Percentiles rank a stretch among this genome's conserved stretches.
These are phyloP conservation scores for Oligia latruncula DNA, from an alignment of 2,888 invertebrate species.

Conservation along the genomic window DNA sequence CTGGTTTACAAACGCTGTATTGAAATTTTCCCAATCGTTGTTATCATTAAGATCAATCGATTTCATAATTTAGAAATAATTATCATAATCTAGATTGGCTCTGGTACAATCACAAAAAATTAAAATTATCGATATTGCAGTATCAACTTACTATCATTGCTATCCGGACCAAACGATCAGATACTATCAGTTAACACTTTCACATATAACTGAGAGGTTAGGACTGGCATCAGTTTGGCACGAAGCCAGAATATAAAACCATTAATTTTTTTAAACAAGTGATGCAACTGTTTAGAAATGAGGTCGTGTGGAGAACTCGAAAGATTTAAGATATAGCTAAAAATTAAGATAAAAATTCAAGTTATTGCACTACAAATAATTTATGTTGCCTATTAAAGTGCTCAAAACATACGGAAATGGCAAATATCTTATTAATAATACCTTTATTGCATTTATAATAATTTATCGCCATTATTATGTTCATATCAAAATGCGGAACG, in stretches of 20 bases:
- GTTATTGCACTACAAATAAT: slow-evolving; percentile 9
- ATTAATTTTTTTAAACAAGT: slow-evolving; percentile 75
- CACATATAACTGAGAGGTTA: slow-evolving; percentile 49
- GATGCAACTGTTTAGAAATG: slow-evolving; percentile 71
- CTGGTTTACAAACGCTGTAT: background rate
- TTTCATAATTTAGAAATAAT: background rate
- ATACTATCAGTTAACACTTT: slow-evolving; percentile 59
- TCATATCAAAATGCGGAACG: slow-evolving; percentile 40
- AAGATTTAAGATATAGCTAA: slow-evolving; percentile 43
- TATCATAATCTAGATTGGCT: background rate
- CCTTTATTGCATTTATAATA: background rate
- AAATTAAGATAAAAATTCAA: slow-evolving; percentile 15
- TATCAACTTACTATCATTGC: slow-evolving; percentile 44
- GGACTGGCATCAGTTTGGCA: slow-evolving; percentile 73
- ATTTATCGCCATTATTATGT: slow-evolving; percentile 1
- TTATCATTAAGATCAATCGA: background rate
- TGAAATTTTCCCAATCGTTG: background rate
- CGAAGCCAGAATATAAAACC: slow-evolving; percentile 76
- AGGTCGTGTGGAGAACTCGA: slow-evolving; percentile 63
- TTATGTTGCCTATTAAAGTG: background rate
- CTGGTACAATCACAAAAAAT: slow-evolving; percentile 1
- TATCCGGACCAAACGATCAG: slow-evolving; percentile 58
- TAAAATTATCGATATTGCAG: slow-evolving; percentile 20
- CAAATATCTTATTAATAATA: background rate
- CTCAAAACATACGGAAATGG: background rate